Evolutionary conservation across 2,797 vertebrate species (phyloP), one percentile per base, ranked within the genome.

Genomic region (Stomatorhinus walkeri): DNA sequence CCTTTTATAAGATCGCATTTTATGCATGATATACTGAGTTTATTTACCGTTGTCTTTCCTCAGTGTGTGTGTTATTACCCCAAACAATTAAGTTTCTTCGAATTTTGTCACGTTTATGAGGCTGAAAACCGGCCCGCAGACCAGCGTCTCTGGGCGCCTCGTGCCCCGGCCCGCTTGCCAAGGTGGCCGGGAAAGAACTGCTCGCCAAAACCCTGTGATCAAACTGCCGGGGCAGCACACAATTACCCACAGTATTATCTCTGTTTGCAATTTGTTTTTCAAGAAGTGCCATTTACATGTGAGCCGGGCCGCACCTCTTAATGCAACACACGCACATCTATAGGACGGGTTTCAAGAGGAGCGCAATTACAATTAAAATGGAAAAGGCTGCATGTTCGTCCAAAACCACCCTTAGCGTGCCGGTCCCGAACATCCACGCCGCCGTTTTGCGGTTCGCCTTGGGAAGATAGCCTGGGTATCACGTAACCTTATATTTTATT

Each of bases 241-340:
- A 93, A 94, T 95, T 95, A 95, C 93, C 92, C 93, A 93, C 93
- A 92, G 94, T 95, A 94, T 94, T 93, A 94, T 95, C 95, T 95
- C 94, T 93, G 94, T 95, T 94, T 91, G 93, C 94, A 95, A 95
- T 96, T 96, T 95, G 93, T 95, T 96, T 96, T 96, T 52, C 94
- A 95, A 96, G 94, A 95, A 95, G 91, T 90, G 92, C 91, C 93
- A 96, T 97, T 96, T 96, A 94, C 95, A 97, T 97, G 96, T 96
- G 95, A 95, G 94, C 95, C 95, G 94, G 94, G 96, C 95, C 95
- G 94, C 91, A 96, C 95, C 94, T 96, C 96, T 95, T 95, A 95
- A 95, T 95, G 94, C 94, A 94, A 93, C 93, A 93, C 92, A 89
- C 91, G 94, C 32, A 92, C 87, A 92, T 94, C 94, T 94, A 56